Conservation (phyloP, 2,797 vertebrate genomes). For the Anisognathus igniventris region DNA sequence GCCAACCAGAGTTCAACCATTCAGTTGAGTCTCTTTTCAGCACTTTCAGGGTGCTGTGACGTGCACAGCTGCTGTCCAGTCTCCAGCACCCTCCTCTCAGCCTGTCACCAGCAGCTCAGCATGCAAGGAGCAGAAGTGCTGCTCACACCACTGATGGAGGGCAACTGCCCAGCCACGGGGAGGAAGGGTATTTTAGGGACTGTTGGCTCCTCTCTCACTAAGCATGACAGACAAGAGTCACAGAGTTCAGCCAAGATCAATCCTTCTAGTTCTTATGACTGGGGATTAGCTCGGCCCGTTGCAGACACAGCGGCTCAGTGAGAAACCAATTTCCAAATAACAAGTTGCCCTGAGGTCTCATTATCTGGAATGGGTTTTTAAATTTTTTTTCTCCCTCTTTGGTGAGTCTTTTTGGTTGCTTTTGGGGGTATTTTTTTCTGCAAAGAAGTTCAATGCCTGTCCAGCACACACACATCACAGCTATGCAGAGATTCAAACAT, state of each 20-base stretch:
- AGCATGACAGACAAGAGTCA: neutral
- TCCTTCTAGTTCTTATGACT: neutral
- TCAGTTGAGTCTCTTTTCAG: neutral
- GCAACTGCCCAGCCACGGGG: neutral
- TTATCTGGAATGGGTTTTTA: neutral
- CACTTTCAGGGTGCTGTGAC: neutral
- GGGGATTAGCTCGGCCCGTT: neutral
- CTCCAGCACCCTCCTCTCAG: neutral
- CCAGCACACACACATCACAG: rapidly evolving
- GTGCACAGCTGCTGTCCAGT: neutral
- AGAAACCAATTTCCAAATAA: conserved; percentile 20
- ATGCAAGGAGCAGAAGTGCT: rapidly evolving
- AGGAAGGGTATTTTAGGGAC: neutral
- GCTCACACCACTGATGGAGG: neutral
- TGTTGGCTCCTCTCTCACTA: neutral
- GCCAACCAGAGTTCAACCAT: neutral
- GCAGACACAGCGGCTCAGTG: neutral
- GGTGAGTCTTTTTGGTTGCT: too few species aligned
- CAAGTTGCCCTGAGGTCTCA: neutral
- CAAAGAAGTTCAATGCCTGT: neutral
- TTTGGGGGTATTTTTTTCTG: neutral
- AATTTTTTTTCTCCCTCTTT: rapidly evolving
- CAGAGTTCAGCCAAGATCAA: conserved; percentile 12
- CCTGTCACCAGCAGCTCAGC: neutral
- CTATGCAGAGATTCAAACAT: neutral